phyloP scores from a whole-genome alignment of 2,888 invertebrate species.

The Spodoptera littoralis region DNA sequence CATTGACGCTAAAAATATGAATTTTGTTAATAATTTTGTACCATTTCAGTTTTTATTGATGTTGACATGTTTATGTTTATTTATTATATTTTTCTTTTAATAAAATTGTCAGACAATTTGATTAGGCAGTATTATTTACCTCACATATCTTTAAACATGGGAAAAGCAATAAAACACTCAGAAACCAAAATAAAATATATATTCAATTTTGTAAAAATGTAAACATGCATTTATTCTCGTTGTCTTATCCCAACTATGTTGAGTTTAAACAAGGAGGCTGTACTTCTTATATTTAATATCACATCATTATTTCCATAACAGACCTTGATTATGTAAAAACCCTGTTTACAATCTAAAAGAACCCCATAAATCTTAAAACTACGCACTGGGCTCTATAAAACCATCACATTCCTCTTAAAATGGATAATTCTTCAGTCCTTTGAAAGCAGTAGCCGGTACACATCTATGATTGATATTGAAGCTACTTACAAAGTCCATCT shows the following conservation, averaged over 20 bases:
- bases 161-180: too few species aligned
- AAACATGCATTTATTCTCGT: too few species aligned
- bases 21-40: constrained; percentile 52
- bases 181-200: too few species aligned
- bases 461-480: constrained; percentile 89
- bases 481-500: constrained; percentile 86
- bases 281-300: too few species aligned
- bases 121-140: background rate
- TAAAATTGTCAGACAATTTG: constrained; percentile 64
- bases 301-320: too few species aligned
- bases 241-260: too few species aligned
- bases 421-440: constrained; percentile 70
- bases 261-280: too few species aligned
- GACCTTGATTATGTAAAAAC: too few species aligned
- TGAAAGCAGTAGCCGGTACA: constrained; percentile 70
- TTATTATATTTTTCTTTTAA: constrained; percentile 65
- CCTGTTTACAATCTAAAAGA: too few species aligned
- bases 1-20: constrained; percentile 45
- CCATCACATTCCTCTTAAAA: constrained; percentile 58
- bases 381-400: background rate
- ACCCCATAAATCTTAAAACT: background rate
- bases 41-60: constrained; percentile 54
- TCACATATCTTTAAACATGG: too few species aligned
- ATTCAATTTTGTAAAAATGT: too few species aligned
- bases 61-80: constrained; percentile 69